Conservation (phyloP, 2,797 vertebrate species). For the Sebastes kiyomatsui region DNA sequence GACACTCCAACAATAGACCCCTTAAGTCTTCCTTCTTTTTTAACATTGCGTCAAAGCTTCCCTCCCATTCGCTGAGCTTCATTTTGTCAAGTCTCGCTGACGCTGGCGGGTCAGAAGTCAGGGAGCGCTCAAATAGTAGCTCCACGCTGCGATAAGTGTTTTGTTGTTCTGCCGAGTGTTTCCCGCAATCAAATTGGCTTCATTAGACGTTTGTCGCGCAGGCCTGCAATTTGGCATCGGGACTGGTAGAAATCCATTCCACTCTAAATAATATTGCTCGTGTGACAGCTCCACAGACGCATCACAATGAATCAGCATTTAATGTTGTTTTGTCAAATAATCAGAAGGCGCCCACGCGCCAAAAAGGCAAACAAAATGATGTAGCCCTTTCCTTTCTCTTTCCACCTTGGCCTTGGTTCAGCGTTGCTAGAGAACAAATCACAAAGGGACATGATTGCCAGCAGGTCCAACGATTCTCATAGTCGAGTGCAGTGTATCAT, state of each 20-base stretch:
- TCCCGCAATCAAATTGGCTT: conserved; percentile 14
- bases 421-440: conserved; percentile 4
- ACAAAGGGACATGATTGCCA: conserved; percentile 15
- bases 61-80: not conserved
- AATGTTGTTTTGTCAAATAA: conserved; percentile 22
- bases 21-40: not conserved
- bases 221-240: conserved; percentile 29
- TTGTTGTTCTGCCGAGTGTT: conserved; percentile 38
- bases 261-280: conserved; percentile 10
- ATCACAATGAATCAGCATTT: conserved; percentile 23
- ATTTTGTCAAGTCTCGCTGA: not conserved
- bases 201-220: conserved; percentile 9
- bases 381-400: not conserved
- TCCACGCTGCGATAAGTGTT: conserved; percentile 22
- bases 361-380: conserved; percentile 7
- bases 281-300: not conserved
- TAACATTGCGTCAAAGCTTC: not conserved
- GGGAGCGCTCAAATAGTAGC: not conserved
- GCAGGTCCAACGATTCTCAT: conserved; percentile 12
- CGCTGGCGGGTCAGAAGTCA: not conserved
- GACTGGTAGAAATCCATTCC: conserved; percentile 24
- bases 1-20: not conserved
- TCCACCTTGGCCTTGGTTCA: not conserved
- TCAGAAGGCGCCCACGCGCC: not conserved
- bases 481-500: conserved; percentile 3